Conservation (phyloP, 2,888 invertebrate genomes). For the Zhuqinia jingwanae region DNA sequence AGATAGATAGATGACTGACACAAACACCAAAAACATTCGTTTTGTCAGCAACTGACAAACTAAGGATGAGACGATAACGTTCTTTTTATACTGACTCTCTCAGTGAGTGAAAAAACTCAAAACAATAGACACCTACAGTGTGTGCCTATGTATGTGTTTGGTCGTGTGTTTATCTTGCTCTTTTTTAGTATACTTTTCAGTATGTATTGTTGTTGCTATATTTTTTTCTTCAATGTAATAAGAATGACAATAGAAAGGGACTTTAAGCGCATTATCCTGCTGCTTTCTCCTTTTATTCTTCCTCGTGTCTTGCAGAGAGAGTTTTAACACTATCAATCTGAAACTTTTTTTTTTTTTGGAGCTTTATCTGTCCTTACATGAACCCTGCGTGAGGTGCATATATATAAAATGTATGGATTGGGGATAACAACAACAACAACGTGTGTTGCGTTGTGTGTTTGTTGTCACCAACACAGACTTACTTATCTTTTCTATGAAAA, state of each 20-base stretch:
- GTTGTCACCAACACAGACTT: neutral
- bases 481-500: neutral
- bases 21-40: constrained; percentile 13
- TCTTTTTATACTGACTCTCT: neutral
- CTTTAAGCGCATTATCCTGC: constrained; percentile 3
- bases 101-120: neutral
- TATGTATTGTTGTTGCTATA: neutral
- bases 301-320: neutral
- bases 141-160: too few species aligned
- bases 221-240: constrained; percentile 40
- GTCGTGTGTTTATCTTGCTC: too few species aligned
- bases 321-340: constrained; percentile 30
- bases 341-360: too few species aligned
- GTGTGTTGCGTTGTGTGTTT: neutral
- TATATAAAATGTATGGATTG: too few species aligned
- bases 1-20: constrained; percentile 29
- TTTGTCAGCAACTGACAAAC: neutral
- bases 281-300: neutral
- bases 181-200: constrained; percentile 33
- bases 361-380: neutral
- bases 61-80: neutral
- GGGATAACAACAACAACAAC: too few species aligned
- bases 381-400: neutral
- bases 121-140: too few species aligned
- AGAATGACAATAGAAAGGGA: constrained; percentile 34